phyloP scores from a whole-genome alignment of 2,797 vertebrate species.

The Scomberomorus guttatus region DNA sequence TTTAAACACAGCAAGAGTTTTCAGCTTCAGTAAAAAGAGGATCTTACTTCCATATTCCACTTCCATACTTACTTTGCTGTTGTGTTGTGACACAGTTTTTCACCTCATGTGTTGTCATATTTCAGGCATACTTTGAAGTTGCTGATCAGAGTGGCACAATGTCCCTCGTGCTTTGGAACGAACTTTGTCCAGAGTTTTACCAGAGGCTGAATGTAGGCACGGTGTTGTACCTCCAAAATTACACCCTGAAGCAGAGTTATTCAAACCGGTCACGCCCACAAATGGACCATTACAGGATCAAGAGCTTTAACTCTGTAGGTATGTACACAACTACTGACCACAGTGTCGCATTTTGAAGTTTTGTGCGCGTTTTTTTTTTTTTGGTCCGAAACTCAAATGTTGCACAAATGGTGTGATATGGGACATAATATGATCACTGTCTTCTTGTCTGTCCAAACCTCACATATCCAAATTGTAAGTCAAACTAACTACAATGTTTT shows the following conservation, averaged over 20 bases:
- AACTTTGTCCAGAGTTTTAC: conserved; percentile 93
- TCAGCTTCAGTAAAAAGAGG: background rate
- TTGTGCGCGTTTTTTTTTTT: background rate
- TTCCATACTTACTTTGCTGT: background rate
- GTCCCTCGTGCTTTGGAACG: conserved; percentile 94
- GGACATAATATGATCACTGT: background rate
- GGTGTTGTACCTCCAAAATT: conserved; percentile 91
- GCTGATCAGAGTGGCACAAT: conserved; percentile 93
- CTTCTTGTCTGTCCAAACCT: background rate
- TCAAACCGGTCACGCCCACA: conserved; percentile 87
- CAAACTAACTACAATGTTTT: background rate
- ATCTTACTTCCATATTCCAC: background rate
- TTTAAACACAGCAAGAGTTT: background rate
- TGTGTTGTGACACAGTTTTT: background rate
- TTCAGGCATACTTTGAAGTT: conserved; percentile 94
- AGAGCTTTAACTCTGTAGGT: conserved; percentile 89
- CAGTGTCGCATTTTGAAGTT: background rate
- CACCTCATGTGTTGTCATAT: conserved; percentile 17
- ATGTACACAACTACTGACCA: conserved; percentile 57
- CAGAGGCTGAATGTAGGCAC: conserved; percentile 88
- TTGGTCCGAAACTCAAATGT: background rate
- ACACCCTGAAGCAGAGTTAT: conserved; percentile 89
- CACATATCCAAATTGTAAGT: background rate
- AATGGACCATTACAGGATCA: conserved; percentile 87
- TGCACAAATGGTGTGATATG: background rate